These are phyloP conservation scores for Hydractinia echinata DNA, from an alignment of 30 jellyfish, hydroid and myxozoan species.

Conservation along the genomic window DNA sequence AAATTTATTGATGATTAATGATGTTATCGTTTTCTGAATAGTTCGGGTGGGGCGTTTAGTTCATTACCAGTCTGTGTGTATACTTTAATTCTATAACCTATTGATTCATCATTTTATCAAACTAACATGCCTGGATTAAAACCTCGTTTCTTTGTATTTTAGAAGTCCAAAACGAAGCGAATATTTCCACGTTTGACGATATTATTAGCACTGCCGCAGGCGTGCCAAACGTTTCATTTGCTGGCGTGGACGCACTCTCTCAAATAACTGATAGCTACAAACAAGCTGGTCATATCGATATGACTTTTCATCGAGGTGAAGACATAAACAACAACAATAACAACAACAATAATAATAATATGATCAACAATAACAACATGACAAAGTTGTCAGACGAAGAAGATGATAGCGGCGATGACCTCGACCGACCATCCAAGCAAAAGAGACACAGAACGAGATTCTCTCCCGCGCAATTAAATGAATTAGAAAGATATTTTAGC, in stretches of 20 bases:
- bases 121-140: no score
- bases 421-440: constrained; percentile 78
- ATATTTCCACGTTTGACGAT: constrained; percentile 9
- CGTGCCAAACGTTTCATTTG: neutral
- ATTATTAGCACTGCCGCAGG: constrained; percentile 20
- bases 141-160: neutral
- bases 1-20: no score
- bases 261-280: constrained; percentile 13
- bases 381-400: constrained; percentile 23
- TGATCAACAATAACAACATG: neutral
- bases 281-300: neutral
- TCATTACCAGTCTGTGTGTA: no score
- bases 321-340: constrained; percentile 19
- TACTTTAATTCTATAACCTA: no score
- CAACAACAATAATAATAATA: neutral
- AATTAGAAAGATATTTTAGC: constrained; percentile 89
- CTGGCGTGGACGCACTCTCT: constrained; percentile 19
- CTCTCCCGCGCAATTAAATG: constrained; percentile 94
- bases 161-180: constrained; percentile 1
- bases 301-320: constrained; percentile 11
- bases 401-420: constrained; percentile 58
- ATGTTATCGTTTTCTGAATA: no score
- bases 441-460: constrained; percentile 95
- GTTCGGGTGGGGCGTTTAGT: no score
- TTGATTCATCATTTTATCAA: no score